phyloP scores from a whole-genome alignment of 2,113 vertebrate genomes.

The Prionailurus bengalensis region DNA sequence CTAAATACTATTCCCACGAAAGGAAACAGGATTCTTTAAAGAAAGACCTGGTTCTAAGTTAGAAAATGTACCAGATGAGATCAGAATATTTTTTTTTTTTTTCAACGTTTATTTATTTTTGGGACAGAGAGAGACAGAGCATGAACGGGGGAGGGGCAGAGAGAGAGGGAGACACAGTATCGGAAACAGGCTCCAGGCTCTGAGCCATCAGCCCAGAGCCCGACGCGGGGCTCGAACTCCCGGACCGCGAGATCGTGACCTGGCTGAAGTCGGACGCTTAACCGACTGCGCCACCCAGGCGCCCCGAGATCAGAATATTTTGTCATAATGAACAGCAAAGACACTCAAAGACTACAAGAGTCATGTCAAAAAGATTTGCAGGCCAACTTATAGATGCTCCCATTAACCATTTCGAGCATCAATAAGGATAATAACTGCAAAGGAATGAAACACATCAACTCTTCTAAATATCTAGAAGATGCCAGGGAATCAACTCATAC shows the following conservation, averaged over 20 bases:
- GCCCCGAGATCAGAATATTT: not conserved
- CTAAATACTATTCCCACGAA: slow-evolving; percentile 39
- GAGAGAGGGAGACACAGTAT: too few species aligned
- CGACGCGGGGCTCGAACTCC: too few species aligned
- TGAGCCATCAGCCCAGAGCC: too few species aligned
- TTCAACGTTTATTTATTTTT: too few species aligned
- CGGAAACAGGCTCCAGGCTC: too few species aligned
- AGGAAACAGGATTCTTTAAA: not conserved
- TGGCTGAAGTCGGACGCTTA: too few species aligned
- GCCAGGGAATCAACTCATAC: not conserved
- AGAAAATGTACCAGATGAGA: slow-evolving; percentile 39
- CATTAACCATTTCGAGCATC: not conserved
- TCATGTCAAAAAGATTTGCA: slow-evolving; percentile 49
- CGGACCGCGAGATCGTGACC: too few species aligned
- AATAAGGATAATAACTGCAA: slow-evolving; percentile 22
- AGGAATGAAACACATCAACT: not conserved
- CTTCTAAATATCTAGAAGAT: slow-evolving; percentile 22
- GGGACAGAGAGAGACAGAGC: too few species aligned
- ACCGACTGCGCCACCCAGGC: too few species aligned
- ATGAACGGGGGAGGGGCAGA: too few species aligned
- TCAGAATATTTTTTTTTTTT: not conserved
- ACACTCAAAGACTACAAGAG: not conserved
- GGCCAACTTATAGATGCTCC: not conserved
- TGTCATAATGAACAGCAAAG: not conserved
- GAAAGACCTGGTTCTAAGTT: not conserved